phyloP scores from a whole-genome alignment of 2,113 vertebrate genomes.

The Sakesphorus luctuosus region DNA sequence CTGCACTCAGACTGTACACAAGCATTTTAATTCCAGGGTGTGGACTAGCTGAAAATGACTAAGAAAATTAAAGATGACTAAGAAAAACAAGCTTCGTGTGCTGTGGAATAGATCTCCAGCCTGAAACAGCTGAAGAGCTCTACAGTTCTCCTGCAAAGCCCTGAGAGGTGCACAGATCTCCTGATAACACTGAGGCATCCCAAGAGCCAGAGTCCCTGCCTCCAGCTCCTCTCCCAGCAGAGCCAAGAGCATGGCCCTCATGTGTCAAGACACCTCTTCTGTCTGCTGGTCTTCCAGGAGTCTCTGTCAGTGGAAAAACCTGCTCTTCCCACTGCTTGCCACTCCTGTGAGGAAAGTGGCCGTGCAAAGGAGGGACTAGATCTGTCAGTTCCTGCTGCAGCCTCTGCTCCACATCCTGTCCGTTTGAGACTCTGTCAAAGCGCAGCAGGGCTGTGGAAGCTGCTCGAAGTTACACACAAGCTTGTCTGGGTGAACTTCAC shows the following conservation, averaged over 20 bases:
- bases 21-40: background rate
- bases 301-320: background rate
- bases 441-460: background rate
- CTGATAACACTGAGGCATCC: background rate
- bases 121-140: background rate
- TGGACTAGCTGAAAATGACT: conserved; percentile 21
- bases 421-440: background rate
- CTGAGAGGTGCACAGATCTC: background rate
- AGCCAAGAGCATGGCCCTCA: background rate
- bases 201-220: background rate
- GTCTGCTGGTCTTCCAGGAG: background rate
- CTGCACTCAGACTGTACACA: background rate
- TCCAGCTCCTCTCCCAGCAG: background rate
- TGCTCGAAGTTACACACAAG: background rate
- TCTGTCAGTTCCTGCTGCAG: background rate
- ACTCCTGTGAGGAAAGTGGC: background rate
- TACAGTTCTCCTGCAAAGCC: background rate
- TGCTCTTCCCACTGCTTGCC: background rate
- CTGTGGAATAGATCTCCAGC: background rate
- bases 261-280: background rate
- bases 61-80: conserved; percentile 39
- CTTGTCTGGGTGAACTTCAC: background rate
- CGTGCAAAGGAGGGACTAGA: background rate
- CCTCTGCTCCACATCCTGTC: background rate
- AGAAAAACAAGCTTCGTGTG: conserved; percentile 19